Conservation (phyloP, 2,797 vertebrate genomes). For the Lacerta bilineata region DNA sequence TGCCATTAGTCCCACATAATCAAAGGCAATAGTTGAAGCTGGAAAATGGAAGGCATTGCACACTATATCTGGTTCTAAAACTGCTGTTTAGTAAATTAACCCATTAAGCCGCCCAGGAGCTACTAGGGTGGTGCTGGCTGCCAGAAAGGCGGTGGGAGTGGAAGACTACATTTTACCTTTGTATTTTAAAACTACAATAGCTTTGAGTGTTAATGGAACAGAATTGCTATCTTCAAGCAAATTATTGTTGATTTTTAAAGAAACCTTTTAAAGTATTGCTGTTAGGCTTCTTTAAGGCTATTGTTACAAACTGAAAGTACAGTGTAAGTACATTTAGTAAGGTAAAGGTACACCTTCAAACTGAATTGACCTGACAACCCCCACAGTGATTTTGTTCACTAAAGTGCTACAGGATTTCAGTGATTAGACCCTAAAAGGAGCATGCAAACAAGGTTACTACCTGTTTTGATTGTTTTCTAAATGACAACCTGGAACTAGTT, state of each 20-base stretch:
- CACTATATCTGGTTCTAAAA: constrained; percentile 37
- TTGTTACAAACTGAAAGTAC: constrained; percentile 60
- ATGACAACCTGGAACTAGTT: constrained; percentile 41
- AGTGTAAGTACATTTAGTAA: constrained; percentile 31
- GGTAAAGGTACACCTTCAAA: constrained; percentile 51
- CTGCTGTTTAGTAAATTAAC: constrained; percentile 63
- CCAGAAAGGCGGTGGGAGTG: constrained; percentile 28
- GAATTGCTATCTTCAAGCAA: constrained; percentile 68
- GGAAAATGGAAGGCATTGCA: constrained; percentile 30
- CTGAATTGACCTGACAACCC: constrained; percentile 18
- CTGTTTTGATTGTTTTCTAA: constrained; percentile 62
- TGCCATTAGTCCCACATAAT: constrained; percentile 5
- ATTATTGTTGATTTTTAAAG: constrained; percentile 54
- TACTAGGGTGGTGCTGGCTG: constrained; percentile 18
- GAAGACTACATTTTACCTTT: constrained; percentile 41
- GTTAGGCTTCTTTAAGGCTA: constrained; percentile 60
- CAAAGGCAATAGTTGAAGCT: constrained; percentile 32
- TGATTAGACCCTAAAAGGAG: constrained; percentile 62
- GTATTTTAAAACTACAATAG: constrained; percentile 33
- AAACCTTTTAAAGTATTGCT: constrained; percentile 60
- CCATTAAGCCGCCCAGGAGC: constrained; percentile 38
- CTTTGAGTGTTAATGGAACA: constrained; percentile 73
- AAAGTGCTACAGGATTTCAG: constrained; percentile 61
- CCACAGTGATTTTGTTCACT: constrained; percentile 52
- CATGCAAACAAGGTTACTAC: constrained; percentile 49